A percentile compares a stretch with the other conserved stretches of the same genome.
Conservation (phyloP, 1,140 invertebrate species). For the Contarinia nasturtii region DNA sequence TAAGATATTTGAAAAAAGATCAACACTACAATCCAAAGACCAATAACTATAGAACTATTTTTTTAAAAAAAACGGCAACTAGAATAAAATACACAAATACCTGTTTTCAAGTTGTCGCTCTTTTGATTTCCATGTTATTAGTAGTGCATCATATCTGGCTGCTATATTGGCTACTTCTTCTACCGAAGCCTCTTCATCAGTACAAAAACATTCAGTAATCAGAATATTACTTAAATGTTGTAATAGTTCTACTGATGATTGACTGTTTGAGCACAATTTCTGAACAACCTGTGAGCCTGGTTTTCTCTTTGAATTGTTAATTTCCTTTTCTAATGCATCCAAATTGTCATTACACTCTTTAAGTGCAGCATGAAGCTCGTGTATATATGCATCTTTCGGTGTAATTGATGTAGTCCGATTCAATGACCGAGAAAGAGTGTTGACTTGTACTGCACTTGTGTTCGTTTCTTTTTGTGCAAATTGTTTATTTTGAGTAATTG, state of each 20-base stretch:
- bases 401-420: constrained; percentile 41
- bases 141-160: constrained; percentile 44
- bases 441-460: constrained; percentile 54
- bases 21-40: neutral
- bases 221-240: constrained; percentile 56
- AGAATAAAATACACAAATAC: constrained; percentile 7
- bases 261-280: constrained; percentile 45
- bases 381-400: constrained; percentile 57
- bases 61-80: neutral
- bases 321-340: constrained; percentile 29
- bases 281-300: constrained; percentile 33
- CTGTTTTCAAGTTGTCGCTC: constrained; percentile 31
- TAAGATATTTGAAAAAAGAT: too few species aligned
- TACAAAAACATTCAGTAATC: constrained; percentile 48
- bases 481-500: constrained; percentile 15
- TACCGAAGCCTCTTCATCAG: constrained; percentile 39
- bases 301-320: constrained; percentile 27
- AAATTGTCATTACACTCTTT: constrained; percentile 36
- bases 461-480: constrained; percentile 51
- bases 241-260: constrained; percentile 54
- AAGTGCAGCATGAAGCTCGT: constrained; percentile 47
- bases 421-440: constrained; percentile 30
- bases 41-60: neutral
- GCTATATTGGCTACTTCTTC: constrained; percentile 42
- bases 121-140: constrained; percentile 46